Base-by-base conservation (phyloP, 2,113 vertebrate species). In the Tachysurus fulvidraco region DNA sequence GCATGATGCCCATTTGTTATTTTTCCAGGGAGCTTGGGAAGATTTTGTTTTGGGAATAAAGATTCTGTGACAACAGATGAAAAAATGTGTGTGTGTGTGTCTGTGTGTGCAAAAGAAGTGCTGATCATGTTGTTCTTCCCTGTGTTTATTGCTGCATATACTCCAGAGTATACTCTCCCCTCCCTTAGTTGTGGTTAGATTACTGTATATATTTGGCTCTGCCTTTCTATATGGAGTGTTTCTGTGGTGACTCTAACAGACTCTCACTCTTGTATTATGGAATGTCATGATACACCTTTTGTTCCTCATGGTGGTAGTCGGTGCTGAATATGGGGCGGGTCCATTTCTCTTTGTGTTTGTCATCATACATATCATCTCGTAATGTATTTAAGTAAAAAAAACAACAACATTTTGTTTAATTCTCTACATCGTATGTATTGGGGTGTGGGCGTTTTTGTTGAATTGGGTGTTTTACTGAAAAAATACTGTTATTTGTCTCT, bases 251-350 rank as follows among this genome's bases (percentile, higher is more conserved):
- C 71, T 73, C 55, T 14, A 30, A 50, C 77, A 85, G 50, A 28
- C 41, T 73, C 36, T 50, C 7, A 12, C 13, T 46, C 12, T 44
- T 57, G 4, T 67, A 54, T 62, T 16, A 13, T 54, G 46, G 83
- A 86, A 87, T 88, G 86, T 92, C 91, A 88, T 92, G 86, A 84
- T 83, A 78, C 90, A 89, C 89, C 84, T 85, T 36, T 89, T 87
- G 65, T 90, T 88, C 90, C 91, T 83, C 89, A 87, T 88, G 91
- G 62, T 84, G 86, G 85, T 91, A 90, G 89, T 83, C 88, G 13
- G 91, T 30, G 90, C 84, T 89, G 91, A 81, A 55, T 50, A 65
- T 90, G 91, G 92, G 93, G 93, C 92, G 93, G 91, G 93, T 92
- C 93, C 79, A 74, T 17, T 13, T 50, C 87, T 91, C 89, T 94